Conservation (phyloP, 2,888 invertebrate genomes). For the Anorthoa munda region DNA sequence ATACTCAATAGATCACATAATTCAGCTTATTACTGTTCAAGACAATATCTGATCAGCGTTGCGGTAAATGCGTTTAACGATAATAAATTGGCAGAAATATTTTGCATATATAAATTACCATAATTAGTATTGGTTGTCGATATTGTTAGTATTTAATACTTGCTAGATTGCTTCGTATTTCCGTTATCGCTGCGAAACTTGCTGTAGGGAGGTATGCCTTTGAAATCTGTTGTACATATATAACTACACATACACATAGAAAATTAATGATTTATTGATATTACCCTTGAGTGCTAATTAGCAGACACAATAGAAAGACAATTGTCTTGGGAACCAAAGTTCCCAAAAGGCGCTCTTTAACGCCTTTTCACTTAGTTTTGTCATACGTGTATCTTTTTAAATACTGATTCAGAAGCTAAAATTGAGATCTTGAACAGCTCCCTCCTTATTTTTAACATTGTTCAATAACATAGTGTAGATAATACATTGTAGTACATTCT, state of each 20-base stretch:
- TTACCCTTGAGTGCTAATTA: too few species aligned
- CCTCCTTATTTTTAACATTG: background rate
- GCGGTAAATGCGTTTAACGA: conserved; percentile 46
- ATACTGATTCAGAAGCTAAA: background rate
- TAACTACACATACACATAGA: too few species aligned
- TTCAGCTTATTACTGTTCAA: conserved; percentile 38
- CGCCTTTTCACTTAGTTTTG: background rate
- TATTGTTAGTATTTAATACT: conserved; percentile 34
- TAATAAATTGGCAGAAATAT: conserved; percentile 48
- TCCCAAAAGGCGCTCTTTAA: too few species aligned
- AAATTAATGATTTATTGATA: background rate
- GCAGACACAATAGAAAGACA: too few species aligned
- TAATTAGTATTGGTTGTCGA: conserved; percentile 58
- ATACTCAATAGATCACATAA: conserved; percentile 35
- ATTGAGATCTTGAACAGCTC: background rate
- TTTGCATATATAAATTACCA: conserved; percentile 55
- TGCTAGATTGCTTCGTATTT: conserved; percentile 4
- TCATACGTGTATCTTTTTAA: background rate
- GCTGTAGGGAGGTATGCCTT: background rate
- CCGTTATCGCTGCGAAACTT: background rate
- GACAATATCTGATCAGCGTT: conserved; percentile 45
- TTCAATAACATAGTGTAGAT: background rate
- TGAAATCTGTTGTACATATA: background rate
- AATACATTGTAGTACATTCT: background rate
- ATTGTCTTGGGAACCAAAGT: too few species aligned